Conservation (phyloP, 2,797 vertebrate species). For the Netta rufina region DNA sequence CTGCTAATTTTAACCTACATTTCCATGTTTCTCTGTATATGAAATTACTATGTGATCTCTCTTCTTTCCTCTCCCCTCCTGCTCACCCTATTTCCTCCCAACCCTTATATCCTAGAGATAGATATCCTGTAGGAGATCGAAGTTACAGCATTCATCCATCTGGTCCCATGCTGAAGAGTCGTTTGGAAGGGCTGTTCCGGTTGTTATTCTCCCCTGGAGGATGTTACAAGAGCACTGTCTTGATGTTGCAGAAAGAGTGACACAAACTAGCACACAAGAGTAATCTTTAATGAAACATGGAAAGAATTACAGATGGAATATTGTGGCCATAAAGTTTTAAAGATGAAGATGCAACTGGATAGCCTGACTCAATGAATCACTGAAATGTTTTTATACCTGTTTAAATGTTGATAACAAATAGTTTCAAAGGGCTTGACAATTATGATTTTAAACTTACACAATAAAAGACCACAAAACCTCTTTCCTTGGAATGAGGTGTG, state of each 20-base stretch:
- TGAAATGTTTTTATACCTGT: constrained; percentile 5
- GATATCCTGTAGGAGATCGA: background rate
- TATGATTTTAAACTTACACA: background rate
- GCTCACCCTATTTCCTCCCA: background rate
- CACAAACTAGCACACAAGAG: background rate
- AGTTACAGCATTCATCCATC: background rate
- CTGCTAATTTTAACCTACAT: constrained; percentile 9
- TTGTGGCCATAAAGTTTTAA: constrained; percentile 3
- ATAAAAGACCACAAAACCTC: background rate
- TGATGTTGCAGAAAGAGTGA: background rate
- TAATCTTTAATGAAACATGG: background rate
- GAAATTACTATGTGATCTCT: background rate
- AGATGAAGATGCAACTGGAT: background rate
- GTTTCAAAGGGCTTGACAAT: constrained; percentile 1
- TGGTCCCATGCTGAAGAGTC: background rate
- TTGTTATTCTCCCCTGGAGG: background rate
- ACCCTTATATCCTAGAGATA: background rate
- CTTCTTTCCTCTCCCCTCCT: background rate
- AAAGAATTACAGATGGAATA: constrained; percentile 27
- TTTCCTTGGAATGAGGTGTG: background rate
- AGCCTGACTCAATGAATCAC: constrained; percentile 21
- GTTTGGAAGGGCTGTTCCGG: background rate
- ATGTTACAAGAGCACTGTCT: background rate
- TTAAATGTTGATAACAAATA: constrained; percentile 47
- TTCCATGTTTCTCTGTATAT: background rate